Evolutionary conservation across 2,888 invertebrate species (phyloP).

Genomic region (Stenotaenia linearis): DNA sequence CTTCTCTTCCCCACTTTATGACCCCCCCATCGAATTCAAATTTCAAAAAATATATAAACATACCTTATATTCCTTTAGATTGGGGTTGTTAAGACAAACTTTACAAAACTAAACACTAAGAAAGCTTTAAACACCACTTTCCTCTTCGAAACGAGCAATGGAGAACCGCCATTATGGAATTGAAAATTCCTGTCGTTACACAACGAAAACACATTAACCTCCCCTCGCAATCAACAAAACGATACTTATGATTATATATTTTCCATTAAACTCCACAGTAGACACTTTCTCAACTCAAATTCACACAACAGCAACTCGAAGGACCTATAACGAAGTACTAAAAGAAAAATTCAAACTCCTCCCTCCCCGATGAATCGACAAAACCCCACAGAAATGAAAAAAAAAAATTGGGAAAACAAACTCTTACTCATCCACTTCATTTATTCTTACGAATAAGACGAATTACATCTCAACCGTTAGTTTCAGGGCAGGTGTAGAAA

Average conservation of each 20-base stretch:
- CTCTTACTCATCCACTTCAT: constrained; percentile 9
- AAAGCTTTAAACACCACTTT: background rate
- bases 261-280: background rate
- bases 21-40: background rate
- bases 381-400: background rate
- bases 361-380: background rate
- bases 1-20: background rate
- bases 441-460: background rate
- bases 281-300: background rate
- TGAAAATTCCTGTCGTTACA: background rate
- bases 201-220: background rate
- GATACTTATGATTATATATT: background rate
- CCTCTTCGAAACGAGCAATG: too few species aligned
- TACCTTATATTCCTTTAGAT: background rate
- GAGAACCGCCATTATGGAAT: background rate
- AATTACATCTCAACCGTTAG: constrained; percentile 8
- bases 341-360: background rate
- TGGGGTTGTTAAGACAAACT: background rate
- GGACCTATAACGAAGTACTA: background rate
- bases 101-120: background rate
- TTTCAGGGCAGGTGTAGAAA: background rate
- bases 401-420: background rate
- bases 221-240: background rate
- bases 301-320: background rate
- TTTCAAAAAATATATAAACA: background rate